These are phyloP conservation scores for Pachyrhynchus sulphureomaculatus DNA, from an alignment of 1,140 invertebrate species.

Conservation along the genomic window DNA sequence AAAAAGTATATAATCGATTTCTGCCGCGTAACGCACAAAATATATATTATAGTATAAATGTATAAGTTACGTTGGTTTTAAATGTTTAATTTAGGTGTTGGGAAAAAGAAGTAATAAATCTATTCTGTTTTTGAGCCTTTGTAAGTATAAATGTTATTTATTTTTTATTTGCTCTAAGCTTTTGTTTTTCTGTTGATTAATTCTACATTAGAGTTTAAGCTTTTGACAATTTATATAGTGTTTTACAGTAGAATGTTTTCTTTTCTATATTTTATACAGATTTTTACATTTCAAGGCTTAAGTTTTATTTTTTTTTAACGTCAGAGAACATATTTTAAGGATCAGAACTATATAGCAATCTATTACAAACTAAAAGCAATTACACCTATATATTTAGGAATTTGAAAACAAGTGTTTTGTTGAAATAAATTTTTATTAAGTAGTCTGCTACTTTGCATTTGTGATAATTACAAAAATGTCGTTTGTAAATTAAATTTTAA, in stretches of 20 bases:
- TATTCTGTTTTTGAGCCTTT: slow-evolving; percentile 37
- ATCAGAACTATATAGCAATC: too few species aligned
- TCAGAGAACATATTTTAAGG: too few species aligned
- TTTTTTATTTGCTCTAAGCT: slow-evolving; percentile 39
- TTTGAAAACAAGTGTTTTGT: too few species aligned
- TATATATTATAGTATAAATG: slow-evolving; percentile 4
- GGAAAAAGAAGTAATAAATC: slow-evolving; percentile 44
- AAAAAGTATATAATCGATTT: slow-evolving; percentile 5
- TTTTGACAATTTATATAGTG: slow-evolving; percentile 7
- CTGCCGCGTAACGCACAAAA: slow-evolving; percentile 8
- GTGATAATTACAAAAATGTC: too few species aligned
- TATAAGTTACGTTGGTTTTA: slow-evolving; percentile 18
- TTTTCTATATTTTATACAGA: slow-evolving; percentile 4
- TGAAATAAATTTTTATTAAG: too few species aligned
- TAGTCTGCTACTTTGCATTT: too few species aligned
- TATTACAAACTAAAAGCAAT: too few species aligned
- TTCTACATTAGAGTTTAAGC: slow-evolving; percentile 24
- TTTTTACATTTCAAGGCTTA: not conserved
- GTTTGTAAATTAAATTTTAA: too few species aligned
- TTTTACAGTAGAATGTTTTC: not conserved
- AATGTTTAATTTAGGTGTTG: slow-evolving; percentile 48
- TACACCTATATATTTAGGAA: too few species aligned
- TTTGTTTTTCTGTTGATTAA: slow-evolving; percentile 36
- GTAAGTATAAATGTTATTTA: slow-evolving; percentile 39
- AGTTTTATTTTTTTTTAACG: too few species aligned